These are phyloP conservation scores for Sebastes fasciatus DNA, from an alignment of 2,113 vertebrate species.

Conservation along the genomic window DNA sequence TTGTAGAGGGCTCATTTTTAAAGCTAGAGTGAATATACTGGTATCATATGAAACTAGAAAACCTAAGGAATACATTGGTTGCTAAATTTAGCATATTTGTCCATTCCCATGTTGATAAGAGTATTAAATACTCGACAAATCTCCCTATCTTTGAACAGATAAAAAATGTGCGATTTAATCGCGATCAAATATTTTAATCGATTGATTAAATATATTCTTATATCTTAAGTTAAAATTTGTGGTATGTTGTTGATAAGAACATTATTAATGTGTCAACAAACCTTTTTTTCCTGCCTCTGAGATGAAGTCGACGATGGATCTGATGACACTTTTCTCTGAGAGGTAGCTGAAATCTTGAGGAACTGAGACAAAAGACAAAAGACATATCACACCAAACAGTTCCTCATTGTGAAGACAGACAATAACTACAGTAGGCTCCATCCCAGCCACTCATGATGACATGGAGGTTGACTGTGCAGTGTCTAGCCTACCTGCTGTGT, in stretches of 20 bases:
- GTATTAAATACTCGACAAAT: too few species aligned
- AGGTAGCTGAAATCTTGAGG: conserved; percentile 95
- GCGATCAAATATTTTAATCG: too few species aligned
- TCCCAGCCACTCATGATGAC: neutral
- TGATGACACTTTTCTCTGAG: conserved; percentile 92
- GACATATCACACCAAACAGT: neutral
- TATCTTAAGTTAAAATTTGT: neutral
- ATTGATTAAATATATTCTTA: neutral
- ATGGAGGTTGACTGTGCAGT: neutral
- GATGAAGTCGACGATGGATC: conserved; percentile 87
- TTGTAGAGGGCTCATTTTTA: too few species aligned
- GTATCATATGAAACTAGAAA: too few species aligned
- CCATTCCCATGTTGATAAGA: too few species aligned
- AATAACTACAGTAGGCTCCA: too few species aligned
- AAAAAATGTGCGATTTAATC: too few species aligned
- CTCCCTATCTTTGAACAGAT: too few species aligned
- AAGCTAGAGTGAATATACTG: too few species aligned
- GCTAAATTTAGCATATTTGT: too few species aligned
- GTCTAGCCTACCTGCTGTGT: conserved; percentile 90
- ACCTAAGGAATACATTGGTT: too few species aligned
- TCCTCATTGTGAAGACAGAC: neutral
- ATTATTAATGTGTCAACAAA: conserved; percentile 54
- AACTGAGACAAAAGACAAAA: conserved; percentile 79
- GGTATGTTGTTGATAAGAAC: too few species aligned
- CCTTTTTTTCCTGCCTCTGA: conserved; percentile 93